These are phyloP conservation scores for Chiroxiphia lanceolata DNA, from an alignment of 2,797 vertebrate species.

Conservation along the genomic window DNA sequence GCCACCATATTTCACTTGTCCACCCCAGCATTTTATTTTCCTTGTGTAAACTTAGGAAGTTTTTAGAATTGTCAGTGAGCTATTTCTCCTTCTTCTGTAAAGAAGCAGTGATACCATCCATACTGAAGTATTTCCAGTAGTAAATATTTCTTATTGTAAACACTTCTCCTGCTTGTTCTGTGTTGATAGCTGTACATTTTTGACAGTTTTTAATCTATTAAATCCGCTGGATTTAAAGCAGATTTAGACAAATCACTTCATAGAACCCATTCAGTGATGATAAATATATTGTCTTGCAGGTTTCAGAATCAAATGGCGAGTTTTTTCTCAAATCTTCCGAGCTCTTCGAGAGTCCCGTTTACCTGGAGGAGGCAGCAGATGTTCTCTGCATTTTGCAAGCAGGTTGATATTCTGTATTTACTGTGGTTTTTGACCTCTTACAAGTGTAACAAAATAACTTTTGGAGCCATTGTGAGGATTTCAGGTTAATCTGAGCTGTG, in stretches of 20 bases:
- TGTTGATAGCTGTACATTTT: neutral
- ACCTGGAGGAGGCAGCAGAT: conserved; percentile 96
- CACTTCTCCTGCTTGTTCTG: neutral
- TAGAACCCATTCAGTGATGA: neutral
- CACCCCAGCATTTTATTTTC: neutral
- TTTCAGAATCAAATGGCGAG: conserved; percentile 91
- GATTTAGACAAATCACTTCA: neutral
- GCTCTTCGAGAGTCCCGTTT: conserved; percentile 95
- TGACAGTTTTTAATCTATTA: neutral
- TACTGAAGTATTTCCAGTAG: neutral
- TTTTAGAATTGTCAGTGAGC: neutral
- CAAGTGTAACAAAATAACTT: fast-evolving
- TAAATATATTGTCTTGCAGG: conserved; percentile 73
- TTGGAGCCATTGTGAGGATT: fast-evolving
- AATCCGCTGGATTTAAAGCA: neutral
- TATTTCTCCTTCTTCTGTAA: neutral
- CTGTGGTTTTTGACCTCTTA: neutral
- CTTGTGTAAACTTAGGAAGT: neutral
- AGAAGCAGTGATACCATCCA: neutral
- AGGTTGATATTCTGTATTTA: conserved; percentile 75
- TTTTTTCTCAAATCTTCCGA: conserved; percentile 97
- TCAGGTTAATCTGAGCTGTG: neutral
- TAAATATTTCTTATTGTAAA: neutral
- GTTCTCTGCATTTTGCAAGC: conserved; percentile 99
- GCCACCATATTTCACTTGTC: fast-evolving